Evolutionary conservation across 2,888 invertebrate species (phyloP), one percentile per base, ranked within the genome.

Genomic region (Agapostemon virescens): DNA sequence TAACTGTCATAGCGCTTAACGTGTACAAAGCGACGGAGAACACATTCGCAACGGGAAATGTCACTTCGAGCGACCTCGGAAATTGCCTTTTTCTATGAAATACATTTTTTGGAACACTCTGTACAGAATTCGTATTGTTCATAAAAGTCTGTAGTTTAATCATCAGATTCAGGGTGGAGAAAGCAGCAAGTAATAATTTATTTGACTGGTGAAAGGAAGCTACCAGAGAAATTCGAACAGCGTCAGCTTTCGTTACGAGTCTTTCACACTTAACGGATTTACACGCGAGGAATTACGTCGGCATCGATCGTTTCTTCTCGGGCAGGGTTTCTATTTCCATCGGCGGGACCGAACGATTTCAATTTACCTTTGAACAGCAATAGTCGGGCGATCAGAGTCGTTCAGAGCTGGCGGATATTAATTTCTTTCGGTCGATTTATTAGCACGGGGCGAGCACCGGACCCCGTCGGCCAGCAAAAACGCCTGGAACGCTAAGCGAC

Each of bases 381-480:
- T 36, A 23, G 23, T 38, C 64, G 36, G 2, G 15, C 70, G 36
- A 72, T 36, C 26, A n/a, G 5, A 52, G 13, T 63, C 63, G 71
- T n/a, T 63, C 70, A 38, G 40, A 67, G 77, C 4, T n/a, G 63
- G 58, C 77, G 70, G 68, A 78, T 78, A 79, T 79, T 70, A 80
- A 80, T 74, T 81, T 42, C 69, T 74, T 69, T 58, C 58, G 66
- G 66, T 79, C 69, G 80, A 74, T 80, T 73, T 72, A 72, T 73
- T 79, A 52, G 26, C 52, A 38, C 52, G 15, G 17, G 17, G 11
- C 38, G 20, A 0, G 23, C 15, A 38, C 17, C 38, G 61, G 63
- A 49, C 26, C 23, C 7, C 26, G 49, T 33, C 69, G 68, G 42
- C 38, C 58, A 52, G 82, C 33, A 68, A 75, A 78, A 78, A 71